Conservation (phyloP, 2,113 vertebrate genomes). For the Monarcha castaneiventris region DNA sequence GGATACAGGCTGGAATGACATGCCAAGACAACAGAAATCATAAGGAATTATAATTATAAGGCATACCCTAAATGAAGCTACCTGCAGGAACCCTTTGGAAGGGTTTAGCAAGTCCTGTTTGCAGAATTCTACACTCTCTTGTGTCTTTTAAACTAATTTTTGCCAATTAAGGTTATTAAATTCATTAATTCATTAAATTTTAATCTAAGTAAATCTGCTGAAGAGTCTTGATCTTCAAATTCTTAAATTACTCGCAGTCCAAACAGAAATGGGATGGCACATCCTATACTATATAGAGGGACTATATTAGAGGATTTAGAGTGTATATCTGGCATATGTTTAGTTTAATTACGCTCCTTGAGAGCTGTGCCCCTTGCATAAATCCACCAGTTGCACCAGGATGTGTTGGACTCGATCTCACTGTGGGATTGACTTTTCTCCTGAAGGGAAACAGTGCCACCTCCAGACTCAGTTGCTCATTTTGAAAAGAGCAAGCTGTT, state of each 20-base stretch:
- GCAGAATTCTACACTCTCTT: background rate
- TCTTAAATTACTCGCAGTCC: background rate
- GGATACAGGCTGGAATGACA: rapidly evolving
- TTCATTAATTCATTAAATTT: conserved; percentile 4
- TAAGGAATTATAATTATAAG: background rate
- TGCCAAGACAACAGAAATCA: background rate
- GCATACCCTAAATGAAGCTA: background rate
- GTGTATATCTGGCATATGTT: background rate
- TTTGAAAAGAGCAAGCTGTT: background rate
- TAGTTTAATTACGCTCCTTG: background rate
- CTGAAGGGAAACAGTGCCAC: conserved; percentile 57
- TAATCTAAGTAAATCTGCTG: background rate
- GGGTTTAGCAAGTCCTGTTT: background rate
- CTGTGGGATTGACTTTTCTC: background rate
- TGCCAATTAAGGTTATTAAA: conserved; percentile 5
- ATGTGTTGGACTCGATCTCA: background rate
- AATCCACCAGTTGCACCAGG: background rate
- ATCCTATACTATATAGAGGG: background rate
- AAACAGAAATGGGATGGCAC: background rate
- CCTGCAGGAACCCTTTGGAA: background rate
- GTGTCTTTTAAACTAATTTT: background rate
- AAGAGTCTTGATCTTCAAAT: conserved; percentile 13
- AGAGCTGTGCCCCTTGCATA: background rate
- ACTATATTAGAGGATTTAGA: background rate
- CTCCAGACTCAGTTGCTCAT: background rate